These are phyloP conservation scores for Prolemur simus DNA, from an alignment of 2,113 vertebrate species.

Conservation along the genomic window DNA sequence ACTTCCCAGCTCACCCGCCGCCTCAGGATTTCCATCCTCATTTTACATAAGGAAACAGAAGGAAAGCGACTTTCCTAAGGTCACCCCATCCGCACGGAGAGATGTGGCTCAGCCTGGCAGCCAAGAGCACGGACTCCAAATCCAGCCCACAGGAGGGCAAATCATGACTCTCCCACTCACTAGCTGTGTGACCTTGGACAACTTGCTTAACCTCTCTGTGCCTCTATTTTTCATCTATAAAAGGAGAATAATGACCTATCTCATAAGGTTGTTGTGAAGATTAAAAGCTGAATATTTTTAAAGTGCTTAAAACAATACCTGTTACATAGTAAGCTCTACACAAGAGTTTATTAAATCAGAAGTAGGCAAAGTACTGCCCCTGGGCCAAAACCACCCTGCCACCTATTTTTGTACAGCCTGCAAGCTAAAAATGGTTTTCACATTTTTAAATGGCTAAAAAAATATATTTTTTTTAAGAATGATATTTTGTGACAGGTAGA, in stretches of 20 bases:
- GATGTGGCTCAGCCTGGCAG: background rate
- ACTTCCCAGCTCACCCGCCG: fast-evolving
- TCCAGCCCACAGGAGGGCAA: background rate
- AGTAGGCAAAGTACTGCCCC: background rate
- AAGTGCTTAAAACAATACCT: background rate
- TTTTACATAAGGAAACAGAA: background rate
- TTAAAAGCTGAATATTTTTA: background rate
- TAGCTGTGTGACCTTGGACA: background rate
- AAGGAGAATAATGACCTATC: background rate
- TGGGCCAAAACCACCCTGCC: background rate
- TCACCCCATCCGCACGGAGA: background rate
- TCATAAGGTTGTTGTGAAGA: background rate
- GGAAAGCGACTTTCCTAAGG: background rate
- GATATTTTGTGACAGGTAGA: background rate
- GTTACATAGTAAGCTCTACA: fast-evolving
- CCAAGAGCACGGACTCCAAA: background rate
- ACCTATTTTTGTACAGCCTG: background rate
- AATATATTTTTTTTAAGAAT: background rate
- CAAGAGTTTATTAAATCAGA: background rate
- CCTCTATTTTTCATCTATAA: background rate
- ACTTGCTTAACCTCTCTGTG: background rate
- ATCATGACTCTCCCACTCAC: background rate
- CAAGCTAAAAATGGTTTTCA: background rate
- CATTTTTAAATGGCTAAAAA: background rate
- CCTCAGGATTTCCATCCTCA: background rate